Conservation (phyloP, 2,113 vertebrate species). For the Acanthisitta chloris region DNA sequence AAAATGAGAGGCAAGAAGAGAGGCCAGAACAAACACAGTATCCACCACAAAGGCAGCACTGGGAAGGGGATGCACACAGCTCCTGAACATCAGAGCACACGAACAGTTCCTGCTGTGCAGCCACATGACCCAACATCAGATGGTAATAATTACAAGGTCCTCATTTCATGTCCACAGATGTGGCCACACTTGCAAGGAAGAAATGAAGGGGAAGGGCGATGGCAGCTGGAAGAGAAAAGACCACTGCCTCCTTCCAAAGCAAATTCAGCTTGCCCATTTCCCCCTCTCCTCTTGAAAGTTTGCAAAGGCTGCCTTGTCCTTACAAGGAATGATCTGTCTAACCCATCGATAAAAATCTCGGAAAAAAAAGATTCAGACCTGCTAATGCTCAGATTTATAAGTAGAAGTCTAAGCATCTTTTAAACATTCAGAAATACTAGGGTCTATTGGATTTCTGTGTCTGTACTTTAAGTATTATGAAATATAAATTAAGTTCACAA, state of each 20-base stretch:
- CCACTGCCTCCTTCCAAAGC: neutral
- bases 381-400: neutral
- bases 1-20: neutral
- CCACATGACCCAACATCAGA: rapidly evolving
- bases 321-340: neutral
- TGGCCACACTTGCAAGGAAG: rapidly evolving
- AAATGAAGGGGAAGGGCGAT: neutral
- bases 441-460: neutral
- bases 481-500: constrained; percentile 55
- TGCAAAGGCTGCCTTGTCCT: neutral
- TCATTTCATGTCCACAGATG: neutral
- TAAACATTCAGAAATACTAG: neutral
- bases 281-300: neutral
- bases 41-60: rapidly evolving
- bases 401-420: neutral
- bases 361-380: neutral
- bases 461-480: constrained; percentile 10
- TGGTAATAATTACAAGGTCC: neutral
- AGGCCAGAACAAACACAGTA: neutral
- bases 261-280: neutral
- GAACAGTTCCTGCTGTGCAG: neutral
- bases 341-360: neutral
- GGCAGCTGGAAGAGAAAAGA: neutral
- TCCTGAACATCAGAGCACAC: neutral
- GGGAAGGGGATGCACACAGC: rapidly evolving